These are phyloP conservation scores for Oryzias dopingdopingensis DNA, from an alignment of 2,797 vertebrate species.

Conservation along the genomic window DNA sequence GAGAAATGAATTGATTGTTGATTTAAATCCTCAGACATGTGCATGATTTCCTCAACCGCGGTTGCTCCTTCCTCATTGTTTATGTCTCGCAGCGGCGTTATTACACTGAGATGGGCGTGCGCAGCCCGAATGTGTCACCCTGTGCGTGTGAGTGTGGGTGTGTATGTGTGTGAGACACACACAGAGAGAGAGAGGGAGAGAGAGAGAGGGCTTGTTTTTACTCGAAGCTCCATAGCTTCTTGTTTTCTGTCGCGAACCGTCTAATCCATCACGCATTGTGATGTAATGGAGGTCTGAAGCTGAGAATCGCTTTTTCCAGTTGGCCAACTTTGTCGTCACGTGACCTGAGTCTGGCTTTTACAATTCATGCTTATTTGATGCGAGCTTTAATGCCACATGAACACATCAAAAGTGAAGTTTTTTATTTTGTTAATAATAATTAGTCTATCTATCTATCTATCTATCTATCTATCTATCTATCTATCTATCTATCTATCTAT, in stretches of 20 bases:
- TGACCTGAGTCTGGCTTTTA: conserved; percentile 77
- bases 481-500: too few species aligned
- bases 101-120: conserved; percentile 48
- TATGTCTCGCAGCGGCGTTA: conserved; percentile 46
- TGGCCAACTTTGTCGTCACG: conserved; percentile 75
- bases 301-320: conserved; percentile 76
- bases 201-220: conserved; percentile 42
- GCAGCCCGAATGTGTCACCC: conserved; percentile 49
- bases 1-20: conserved; percentile 33
- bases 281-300: conserved; percentile 83
- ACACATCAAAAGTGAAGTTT: conserved; percentile 27
- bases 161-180: neutral
- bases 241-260: conserved; percentile 40
- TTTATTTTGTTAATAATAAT: conserved; percentile 1
- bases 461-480: too few species aligned
- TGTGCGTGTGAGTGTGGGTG: conserved; percentile 1
- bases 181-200: neutral
- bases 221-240: conserved; percentile 36
- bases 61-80: conserved; percentile 55
- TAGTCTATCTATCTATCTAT: too few species aligned
- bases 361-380: conserved; percentile 48
- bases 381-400: conserved; percentile 38
- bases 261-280: conserved; percentile 70
- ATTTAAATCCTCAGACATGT: conserved; percentile 52
- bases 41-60: conserved; percentile 35